Evolutionary conservation across 2,888 invertebrate species (phyloP), one percentile per base, ranked within the genome.

Genomic region (Latrodectus elegans): DNA sequence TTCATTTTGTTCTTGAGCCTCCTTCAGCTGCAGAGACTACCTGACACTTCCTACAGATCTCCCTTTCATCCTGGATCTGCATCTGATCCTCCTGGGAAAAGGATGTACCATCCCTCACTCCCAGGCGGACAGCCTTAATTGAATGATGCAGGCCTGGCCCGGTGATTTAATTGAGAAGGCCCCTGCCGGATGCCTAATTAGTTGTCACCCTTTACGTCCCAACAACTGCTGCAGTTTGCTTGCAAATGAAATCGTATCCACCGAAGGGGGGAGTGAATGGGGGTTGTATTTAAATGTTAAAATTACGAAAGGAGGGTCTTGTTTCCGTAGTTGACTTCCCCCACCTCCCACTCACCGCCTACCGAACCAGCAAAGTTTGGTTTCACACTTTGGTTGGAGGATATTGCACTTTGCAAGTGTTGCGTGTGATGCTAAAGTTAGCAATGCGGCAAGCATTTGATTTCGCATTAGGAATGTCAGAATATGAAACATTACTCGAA

Each of bases 91-190:
- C 51, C 26, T 26, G 76, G 65, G 52, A 67, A 67, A n/a, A 22
- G 73, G 26, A 55, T 60, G 26, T 15, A 14, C 51, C 73, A 64
- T 64, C 73, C 73, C 73, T 79, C 79, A 82, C n/a, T 68, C 65
- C 68, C 82, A 78, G 67, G 64, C 55, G 77, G 84, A 84, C 84
- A 65, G 52, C 26, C 72, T 60, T 84, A 84, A 84, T 84, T 84
- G 78, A 84, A 84, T 78, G 84, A 84, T 84, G 72, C 77, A 68
- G 76, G 60, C 77, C 64, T 70, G 55, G 65, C 52, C 84, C 53
- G 72, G 72, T 60, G 77, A 72, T 84, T 84, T 84, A 84, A 84
- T 84, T 84, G 84, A 71, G 60, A 81, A 74, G 81, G 73, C 65
- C 65, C 68, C 79, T 38, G 38, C 52, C 53, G 67, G 49, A 77